Conservation (phyloP, 1,140 invertebrate species). For the Drosophila malerkotliana region DNA sequence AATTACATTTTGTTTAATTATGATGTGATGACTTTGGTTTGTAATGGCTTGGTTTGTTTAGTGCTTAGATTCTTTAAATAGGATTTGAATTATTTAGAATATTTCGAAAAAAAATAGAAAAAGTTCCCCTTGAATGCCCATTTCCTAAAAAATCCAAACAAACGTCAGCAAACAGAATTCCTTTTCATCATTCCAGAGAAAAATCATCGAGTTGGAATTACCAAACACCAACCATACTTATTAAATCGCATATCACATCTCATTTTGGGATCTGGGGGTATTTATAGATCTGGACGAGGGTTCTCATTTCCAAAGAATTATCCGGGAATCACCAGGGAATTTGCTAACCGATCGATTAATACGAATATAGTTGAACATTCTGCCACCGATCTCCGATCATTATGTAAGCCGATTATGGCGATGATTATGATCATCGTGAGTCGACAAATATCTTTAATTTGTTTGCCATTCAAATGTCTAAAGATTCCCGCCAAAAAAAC, state of each 20-base stretch:
- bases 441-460: conserved; percentile 3
- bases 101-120: conserved; percentile 16
- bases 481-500: neutral
- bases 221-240: conserved; percentile 25
- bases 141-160: conserved; percentile 5
- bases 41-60: too few species aligned
- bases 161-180: conserved; percentile 29
- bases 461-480: neutral
- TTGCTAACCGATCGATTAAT: neutral
- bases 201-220: conserved; percentile 32
- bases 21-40: neutral
- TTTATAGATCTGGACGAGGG: conserved; percentile 32
- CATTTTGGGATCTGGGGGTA: conserved; percentile 6
- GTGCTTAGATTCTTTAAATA: neutral
- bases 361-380: neutral
- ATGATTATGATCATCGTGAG: conserved; percentile 31
- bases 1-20: conserved; percentile 1
- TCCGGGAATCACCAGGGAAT: conserved; percentile 34
- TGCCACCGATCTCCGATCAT: conserved; percentile 8
- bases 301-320: conserved; percentile 27
- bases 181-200: conserved; percentile 47
- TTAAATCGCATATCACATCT: conserved; percentile 7
- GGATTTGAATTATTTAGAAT: neutral
- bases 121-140: conserved; percentile 17
- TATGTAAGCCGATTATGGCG: conserved; percentile 41